phyloP scores from a whole-genome alignment of 2,797 vertebrate genomes.

The Falco naumanni region DNA sequence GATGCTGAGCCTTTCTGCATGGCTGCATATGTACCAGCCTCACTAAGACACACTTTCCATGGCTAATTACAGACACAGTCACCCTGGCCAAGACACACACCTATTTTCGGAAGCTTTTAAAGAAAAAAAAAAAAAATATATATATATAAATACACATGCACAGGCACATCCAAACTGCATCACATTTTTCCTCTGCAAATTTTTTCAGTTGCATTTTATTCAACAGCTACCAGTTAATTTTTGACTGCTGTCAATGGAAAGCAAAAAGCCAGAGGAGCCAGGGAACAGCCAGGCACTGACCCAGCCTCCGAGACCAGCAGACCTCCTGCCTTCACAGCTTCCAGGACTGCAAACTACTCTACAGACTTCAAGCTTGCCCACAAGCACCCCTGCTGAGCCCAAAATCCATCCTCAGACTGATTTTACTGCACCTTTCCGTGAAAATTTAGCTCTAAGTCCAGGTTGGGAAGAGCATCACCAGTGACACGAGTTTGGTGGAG shows the following conservation, averaged over 20 bases:
- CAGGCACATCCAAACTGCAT: neutral
- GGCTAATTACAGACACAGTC: constrained; percentile 20
- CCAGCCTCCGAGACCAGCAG: neutral
- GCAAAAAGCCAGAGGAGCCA: neutral
- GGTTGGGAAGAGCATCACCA: neutral
- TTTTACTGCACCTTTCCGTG: neutral
- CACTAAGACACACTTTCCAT: neutral
- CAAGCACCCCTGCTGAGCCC: neutral
- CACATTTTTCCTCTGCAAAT: neutral
- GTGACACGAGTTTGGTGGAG: neutral
- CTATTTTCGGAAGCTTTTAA: constrained; percentile 53
- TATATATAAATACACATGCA: fast-evolving
- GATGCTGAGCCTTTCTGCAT: neutral
- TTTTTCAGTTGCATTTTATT: neutral
- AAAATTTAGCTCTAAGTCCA: neutral
- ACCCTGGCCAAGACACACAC: neutral
- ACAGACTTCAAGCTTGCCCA: neutral
- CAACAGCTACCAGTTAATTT: neutral
- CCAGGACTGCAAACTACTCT: neutral
- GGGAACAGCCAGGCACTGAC: neutral
- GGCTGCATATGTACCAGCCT: neutral
- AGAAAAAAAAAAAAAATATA: neutral
- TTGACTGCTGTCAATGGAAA: neutral
- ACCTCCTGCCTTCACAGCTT: neutral
- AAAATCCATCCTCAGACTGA: neutral